Conservation (phyloP, 2,113 vertebrate genomes). For the Mastomys coucha region DNA sequence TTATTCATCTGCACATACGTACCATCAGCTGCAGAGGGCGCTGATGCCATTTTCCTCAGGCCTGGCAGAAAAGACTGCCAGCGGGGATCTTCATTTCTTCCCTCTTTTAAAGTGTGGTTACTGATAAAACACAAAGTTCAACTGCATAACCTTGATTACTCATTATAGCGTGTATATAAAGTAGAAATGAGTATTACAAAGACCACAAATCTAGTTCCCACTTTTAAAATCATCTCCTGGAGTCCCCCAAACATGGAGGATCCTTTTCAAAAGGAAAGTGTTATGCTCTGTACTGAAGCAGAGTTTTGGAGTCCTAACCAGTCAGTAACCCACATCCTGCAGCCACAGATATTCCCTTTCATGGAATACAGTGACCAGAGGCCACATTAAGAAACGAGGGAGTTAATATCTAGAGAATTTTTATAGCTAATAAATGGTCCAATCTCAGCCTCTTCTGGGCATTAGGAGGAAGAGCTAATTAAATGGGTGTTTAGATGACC, state of each 20-base stretch:
- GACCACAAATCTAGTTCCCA: slow-evolving; percentile 3
- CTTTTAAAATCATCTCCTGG: slow-evolving; percentile 52
- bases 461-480: slow-evolving; percentile 71
- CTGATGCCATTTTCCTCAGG: slow-evolving; percentile 55
- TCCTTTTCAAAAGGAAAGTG: slow-evolving; percentile 48
- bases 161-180: background rate
- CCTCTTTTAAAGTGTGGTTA: background rate
- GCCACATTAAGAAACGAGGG: slow-evolving; percentile 33
- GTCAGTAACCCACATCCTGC: slow-evolving; percentile 10
- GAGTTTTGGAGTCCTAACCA: slow-evolving; percentile 53
- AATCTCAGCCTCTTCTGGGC: slow-evolving; percentile 67
- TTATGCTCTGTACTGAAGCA: slow-evolving; percentile 12
- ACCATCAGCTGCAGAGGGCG: slow-evolving; percentile 70
- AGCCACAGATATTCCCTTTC: background rate
- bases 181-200: slow-evolving; percentile 20
- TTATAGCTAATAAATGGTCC: slow-evolving; percentile 76
- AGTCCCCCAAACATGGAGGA: background rate
- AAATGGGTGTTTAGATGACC: slow-evolving; percentile 64
- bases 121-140: background rate
- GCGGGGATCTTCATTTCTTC: slow-evolving; percentile 21
- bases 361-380: slow-evolving; percentile 25
- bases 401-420: slow-evolving; percentile 65
- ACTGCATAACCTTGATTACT: background rate
- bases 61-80: background rate
- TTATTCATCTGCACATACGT: slow-evolving; percentile 28